A percentile compares a stretch with the other conserved stretches of the same genome.
phyloP scores from a whole-genome alignment of 2,888 invertebrate species.

The Carabus problematicus region DNA sequence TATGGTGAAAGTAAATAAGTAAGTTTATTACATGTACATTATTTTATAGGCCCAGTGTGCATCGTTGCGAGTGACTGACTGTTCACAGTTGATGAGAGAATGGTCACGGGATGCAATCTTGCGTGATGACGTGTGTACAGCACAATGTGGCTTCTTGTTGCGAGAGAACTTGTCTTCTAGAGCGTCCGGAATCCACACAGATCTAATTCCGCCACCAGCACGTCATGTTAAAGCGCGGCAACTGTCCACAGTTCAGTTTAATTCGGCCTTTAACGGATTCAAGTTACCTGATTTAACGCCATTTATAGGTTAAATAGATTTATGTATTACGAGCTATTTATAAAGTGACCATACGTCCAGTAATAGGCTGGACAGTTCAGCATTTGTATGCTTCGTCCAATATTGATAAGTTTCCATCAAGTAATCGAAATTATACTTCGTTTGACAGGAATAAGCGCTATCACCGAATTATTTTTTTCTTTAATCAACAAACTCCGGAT shows the following conservation, averaged over 20 bases:
- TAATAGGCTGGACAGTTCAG: no score
- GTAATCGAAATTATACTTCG: no score
- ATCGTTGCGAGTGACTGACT: conserved; percentile 86
- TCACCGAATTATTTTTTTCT: no score
- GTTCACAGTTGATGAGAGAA: conserved; percentile 80
- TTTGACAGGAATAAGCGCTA: no score
- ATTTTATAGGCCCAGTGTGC: conserved; percentile 80
- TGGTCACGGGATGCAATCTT: conserved; percentile 83
- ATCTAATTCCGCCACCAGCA: conserved; percentile 55
- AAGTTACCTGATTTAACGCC: conserved; percentile 81
- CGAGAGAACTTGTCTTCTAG: conserved; percentile 56
- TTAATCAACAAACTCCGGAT: no score
- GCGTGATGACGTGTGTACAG: conserved; percentile 87
- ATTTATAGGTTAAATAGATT: conserved; percentile 62
- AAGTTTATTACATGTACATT: background rate
- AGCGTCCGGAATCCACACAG: conserved; percentile 49
- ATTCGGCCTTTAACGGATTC: conserved; percentile 66
- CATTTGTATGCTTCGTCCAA: no score
- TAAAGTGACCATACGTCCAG: no score
- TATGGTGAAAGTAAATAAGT: background rate
- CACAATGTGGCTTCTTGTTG: conserved; percentile 83
- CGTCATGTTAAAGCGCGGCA: conserved; percentile 48
- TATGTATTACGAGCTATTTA: no score
- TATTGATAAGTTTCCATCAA: no score
- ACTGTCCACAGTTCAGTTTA: conserved; percentile 59